These are phyloP conservation scores for Phataginus tricuspis DNA, from an alignment of 2,797 vertebrate genomes.

Conservation along the genomic window DNA sequence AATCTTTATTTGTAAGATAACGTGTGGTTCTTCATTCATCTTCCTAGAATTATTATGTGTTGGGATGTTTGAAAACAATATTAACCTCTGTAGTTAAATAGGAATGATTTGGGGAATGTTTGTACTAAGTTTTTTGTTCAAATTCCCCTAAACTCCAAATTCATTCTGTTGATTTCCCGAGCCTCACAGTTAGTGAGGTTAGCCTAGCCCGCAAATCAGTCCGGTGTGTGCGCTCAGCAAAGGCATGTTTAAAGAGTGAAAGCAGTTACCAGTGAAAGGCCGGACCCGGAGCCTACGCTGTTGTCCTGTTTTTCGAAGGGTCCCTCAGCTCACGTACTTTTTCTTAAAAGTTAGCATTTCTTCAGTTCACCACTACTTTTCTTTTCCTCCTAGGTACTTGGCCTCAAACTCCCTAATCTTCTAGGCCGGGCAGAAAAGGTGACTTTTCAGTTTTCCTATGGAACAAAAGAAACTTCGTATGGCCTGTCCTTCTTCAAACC, in stretches of 20 bases:
- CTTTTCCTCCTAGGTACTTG: slow-evolving; percentile 90
- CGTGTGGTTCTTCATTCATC: background rate
- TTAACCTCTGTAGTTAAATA: too few species aligned
- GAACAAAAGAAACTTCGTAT: slow-evolving; percentile 97
- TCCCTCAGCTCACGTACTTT: too few species aligned
- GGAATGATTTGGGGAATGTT: background rate
- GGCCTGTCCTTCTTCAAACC: slow-evolving; percentile 98
- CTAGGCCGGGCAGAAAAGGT: slow-evolving; percentile 96
- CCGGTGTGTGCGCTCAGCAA: fast-evolving
- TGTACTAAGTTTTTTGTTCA: background rate
- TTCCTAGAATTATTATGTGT: fast-evolving
- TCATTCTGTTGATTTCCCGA: fast-evolving
- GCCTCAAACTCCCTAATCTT: slow-evolving; percentile 95
- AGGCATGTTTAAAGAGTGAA: too few species aligned
- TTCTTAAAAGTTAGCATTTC: background rate
- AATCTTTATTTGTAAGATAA: fast-evolving
- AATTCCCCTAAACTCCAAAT: background rate
- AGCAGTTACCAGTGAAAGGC: fast-evolving
- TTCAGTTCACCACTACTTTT: fast-evolving
- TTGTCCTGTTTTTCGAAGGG: too few species aligned
- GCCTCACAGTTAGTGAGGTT: fast-evolving
- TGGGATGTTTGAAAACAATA: fast-evolving
- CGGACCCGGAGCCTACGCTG: fast-evolving
- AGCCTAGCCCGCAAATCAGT: fast-evolving
- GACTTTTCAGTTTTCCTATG: slow-evolving; percentile 99